Percentiles rank a stretch among this genome's conserved stretches.
These are phyloP conservation scores for Eremophila alpestris DNA, from an alignment of 2,797 vertebrate species.

Conservation along the genomic window DNA sequence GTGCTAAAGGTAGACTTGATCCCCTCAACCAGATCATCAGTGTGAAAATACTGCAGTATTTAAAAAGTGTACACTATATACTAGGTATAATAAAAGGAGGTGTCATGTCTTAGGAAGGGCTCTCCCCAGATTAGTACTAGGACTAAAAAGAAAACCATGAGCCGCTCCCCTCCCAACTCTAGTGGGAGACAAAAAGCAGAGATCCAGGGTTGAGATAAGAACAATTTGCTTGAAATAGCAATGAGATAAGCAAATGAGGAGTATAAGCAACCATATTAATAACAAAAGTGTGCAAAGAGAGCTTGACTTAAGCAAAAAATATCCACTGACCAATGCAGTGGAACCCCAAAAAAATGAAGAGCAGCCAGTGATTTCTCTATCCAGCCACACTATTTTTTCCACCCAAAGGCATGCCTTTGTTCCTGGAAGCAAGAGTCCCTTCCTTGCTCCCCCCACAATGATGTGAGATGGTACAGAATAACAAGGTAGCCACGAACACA, in stretches of 20 bases:
- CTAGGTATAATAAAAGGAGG: neutral
- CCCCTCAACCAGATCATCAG: no score
- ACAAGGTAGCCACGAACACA: neutral
- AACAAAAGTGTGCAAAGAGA: neutral
- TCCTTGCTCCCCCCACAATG: neutral
- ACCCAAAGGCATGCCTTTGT: neutral
- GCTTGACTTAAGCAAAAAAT: accelerated
- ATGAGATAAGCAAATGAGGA: neutral
- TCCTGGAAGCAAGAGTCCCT: neutral
- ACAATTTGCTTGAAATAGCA: neutral
- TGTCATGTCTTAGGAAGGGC: no score
- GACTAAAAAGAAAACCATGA: neutral
- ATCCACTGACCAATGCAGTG: neutral
- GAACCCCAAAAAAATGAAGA: neutral
- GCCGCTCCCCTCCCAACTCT: accelerated
- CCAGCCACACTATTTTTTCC: neutral
- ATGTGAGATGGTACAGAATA: neutral
- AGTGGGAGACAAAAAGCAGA: neutral
- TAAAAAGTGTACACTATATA: neutral
- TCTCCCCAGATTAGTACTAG: neutral
- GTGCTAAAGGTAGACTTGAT: neutral
- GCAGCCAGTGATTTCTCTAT: no score
- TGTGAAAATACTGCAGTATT: neutral
- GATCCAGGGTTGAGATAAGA: neutral
- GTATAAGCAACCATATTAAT: neutral